Base-by-base conservation (phyloP, 2,797 vertebrate genomes). In the Scomberomorus guttatus region DNA sequence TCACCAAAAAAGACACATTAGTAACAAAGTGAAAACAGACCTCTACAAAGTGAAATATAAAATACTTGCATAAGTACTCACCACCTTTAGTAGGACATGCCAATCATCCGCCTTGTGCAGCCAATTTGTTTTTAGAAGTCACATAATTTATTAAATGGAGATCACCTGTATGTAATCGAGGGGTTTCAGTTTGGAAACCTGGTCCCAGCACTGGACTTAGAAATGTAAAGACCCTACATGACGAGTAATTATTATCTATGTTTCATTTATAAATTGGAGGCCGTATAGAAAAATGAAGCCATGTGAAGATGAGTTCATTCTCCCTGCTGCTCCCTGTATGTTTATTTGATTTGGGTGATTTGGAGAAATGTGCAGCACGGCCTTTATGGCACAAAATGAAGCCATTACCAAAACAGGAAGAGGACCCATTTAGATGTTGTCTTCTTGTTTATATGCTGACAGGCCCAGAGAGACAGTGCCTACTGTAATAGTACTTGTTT, bases 321-420 rank as follows among this genome's bases (percentile, higher is more conserved):
- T 24, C 29, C 39, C 10, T 6, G 20, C 6, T 46, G 27, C 32
- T 58, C 20, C 22, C 0, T 25, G 5, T 13, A 10, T 57, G 56
- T n/a, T 48, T 60, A 27, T 68, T 29, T 25, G 2, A 52, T 5
- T 15, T 2, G 1, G 39, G 7, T 37, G n/a, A 46, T 29, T 29
- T 14, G 0, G 15, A n/a, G 27, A 67, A 65, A 61, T 60, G 13
- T 34, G 18, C 44, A 56, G 27, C 11, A n/a, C 13, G 9, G 20
- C 22, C 7, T 42, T 39, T 24, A 9, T 44, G 1, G 0, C 1
- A 17, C 18, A 13, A 65, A 46, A 39, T 3, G 1, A 37, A 64
- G 5, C n/a, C 20, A 18, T 17, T 15, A 3, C 8, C 22, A 37
- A 73, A 75, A 71, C 60, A 80, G 52, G 63, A 85, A 80, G 67